Percentiles rank a stretch among this genome's conserved stretches.
Evolutionary conservation across 2,888 invertebrate species (phyloP).

Genomic region (Ormyrus pomaceus): DNA sequence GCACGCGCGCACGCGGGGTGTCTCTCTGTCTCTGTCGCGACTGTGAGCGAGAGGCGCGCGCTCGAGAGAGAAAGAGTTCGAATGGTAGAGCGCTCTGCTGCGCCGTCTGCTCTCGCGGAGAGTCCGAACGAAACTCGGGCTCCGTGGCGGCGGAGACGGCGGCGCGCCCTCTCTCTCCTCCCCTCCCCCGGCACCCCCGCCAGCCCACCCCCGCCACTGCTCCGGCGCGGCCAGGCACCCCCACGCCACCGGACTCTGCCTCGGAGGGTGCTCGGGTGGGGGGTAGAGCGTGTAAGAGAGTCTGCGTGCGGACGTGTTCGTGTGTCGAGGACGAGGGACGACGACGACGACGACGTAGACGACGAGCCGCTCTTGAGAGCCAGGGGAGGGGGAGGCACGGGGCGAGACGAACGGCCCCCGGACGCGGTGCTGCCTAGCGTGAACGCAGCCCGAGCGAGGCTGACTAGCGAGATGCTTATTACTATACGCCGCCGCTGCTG

Average conservation of each 20-base stretch:
- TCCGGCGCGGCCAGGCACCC: constrained; percentile 24
- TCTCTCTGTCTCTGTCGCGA: background rate
- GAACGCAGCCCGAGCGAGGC: constrained; percentile 38
- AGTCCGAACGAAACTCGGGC: constrained; percentile 53
- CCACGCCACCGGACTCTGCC: constrained; percentile 38
- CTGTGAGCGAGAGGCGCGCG: background rate
- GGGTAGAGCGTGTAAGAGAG: constrained; percentile 13
- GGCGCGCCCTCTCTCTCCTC: constrained; percentile 54
- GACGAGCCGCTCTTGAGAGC: constrained; percentile 10
- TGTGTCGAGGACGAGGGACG: constrained; percentile 41
- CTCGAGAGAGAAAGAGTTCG: background rate
- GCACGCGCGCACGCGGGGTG: constrained; percentile 9
- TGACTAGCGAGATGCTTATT: too few relatives aligned
- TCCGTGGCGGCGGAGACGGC: constrained; percentile 38
- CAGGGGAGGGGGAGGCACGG: background rate
- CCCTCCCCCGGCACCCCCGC: constrained; percentile 53
- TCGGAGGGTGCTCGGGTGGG: constrained; percentile 32
- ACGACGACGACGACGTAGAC: too few relatives aligned
- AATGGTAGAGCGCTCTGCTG: background rate
- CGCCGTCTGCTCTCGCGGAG: constrained; percentile 49
- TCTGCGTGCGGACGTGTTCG: background rate
- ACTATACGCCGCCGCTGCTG: too few relatives aligned
- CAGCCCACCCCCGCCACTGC: constrained; percentile 27
- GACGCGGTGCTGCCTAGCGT: constrained; percentile 53
- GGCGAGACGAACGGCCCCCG: constrained; percentile 35